A percentile compares a stretch with the other conserved stretches of the same genome.
phyloP scores from a whole-genome alignment of 2,113 vertebrate genomes.

The Podarcis cretensis region DNA sequence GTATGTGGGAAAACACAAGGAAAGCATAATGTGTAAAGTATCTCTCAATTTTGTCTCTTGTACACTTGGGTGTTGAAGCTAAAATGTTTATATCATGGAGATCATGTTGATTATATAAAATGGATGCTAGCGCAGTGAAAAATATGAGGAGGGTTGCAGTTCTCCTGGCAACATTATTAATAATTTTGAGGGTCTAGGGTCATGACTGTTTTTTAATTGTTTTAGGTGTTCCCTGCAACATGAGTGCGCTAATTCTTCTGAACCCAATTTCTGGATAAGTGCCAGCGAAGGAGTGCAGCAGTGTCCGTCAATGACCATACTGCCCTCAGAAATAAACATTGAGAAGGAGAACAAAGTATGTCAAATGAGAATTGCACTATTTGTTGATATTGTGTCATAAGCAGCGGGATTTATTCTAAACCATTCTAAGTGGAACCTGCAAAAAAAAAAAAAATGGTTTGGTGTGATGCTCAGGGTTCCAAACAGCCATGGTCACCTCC shows the following conservation, averaged over 20 bases:
- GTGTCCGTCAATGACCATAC: slow-evolving; percentile 90
- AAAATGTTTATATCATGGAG: background rate
- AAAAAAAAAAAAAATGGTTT: background rate
- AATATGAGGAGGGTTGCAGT: background rate
- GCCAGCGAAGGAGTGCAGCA: slow-evolving; percentile 81
- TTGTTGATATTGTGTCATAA: fast-evolving
- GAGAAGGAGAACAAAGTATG: slow-evolving; percentile 83
- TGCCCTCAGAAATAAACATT: slow-evolving; percentile 87
- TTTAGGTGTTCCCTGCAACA: slow-evolving; percentile 88
- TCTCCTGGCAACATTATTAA: slow-evolving; percentile 12
- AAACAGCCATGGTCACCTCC: background rate
- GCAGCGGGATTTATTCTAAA: background rate
- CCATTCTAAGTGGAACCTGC: background rate
- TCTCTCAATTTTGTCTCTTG: background rate
- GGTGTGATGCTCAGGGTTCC: background rate
- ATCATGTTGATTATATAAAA: slow-evolving; percentile 20
- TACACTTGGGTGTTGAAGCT: background rate
- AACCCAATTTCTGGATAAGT: slow-evolving; percentile 86
- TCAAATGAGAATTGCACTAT: fast-evolving
- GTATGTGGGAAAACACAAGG: background rate
- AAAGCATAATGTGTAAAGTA: background rate
- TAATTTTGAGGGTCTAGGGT: background rate
- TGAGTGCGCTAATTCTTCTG: slow-evolving; percentile 81
- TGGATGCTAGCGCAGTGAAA: background rate
- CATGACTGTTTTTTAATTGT: fast-evolving